Evolutionary conservation across 2,113 vertebrate species (phyloP), one percentile per base, ranked within the genome.

Genomic region (Phrynocephalus versicolor): DNA sequence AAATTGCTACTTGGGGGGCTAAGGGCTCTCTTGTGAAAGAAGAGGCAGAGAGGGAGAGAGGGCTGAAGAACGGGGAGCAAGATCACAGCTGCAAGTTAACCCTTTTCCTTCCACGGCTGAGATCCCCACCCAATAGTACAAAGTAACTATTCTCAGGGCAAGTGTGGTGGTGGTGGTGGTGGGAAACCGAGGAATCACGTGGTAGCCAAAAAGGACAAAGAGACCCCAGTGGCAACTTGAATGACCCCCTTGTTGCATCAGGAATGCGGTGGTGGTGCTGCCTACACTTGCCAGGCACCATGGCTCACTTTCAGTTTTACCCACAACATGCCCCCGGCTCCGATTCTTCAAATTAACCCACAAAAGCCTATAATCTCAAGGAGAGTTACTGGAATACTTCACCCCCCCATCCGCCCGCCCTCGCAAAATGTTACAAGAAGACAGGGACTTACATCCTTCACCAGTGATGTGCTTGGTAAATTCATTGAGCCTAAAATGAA

Each of bases 401-500:
- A 51, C 15, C 10, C 58, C 0, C 0, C 70, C 19, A 67, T 72
- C 6, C n/a, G n/a, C 75, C 6, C n/a, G n/a, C 2, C 57, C 23
- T 21, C 64, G 25, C 2, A 39, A 45, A 76, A 85, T 39, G 12
- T 0, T 1, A 25, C 1, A 80, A 16, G 12, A 35, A 45, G 60
- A 41, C 62, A 21, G 8, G 0, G 83, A 99, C 98, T 99, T 89
- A 99, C 99, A 98, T 96, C 97, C 95, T 90, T 99, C 99, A 27
- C 96, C 97, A 0, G 92, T 97, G 93, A 98, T 98, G 35, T 98
- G 97, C 85, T 98, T 99, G 0, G 98, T 98, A 96, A 99, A 99
- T 92, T 99, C 99, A 3, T 99, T 99, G 82, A 99, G 94, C 89
- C 98, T 99, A 79, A 15, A 89, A 73, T 27, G 90, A 75, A 82